Evolutionary conservation across 1,140 invertebrate species (phyloP), one percentile per base, ranked within the genome.

Genomic region (Rhyzopertha dominica): DNA sequence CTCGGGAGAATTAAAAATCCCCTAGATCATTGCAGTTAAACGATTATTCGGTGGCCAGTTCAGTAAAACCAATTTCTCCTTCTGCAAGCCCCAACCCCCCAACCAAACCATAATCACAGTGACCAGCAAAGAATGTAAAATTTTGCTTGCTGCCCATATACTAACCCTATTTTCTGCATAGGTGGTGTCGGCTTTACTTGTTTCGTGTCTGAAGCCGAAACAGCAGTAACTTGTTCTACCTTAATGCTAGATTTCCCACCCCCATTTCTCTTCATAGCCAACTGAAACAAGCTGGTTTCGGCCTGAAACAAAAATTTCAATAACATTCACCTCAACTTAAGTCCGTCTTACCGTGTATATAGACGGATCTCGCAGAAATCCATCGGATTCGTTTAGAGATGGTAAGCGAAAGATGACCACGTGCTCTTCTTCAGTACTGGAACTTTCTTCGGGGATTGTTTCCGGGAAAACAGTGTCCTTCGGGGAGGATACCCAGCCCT

Each of bases 381-480:
- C 67, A 13, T 80, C 83, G 3, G 78, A 77, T 54, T 82, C 82
- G 48, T 78, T 78, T 31, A 85, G 69, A 1, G 83, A 83, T 12
- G 84, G 83, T 26, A 87, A 65, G 2, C 83, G 74, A 56, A 87
- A 87, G 61, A 87, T 87, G 19, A 88, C 88, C 56, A 92, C 87
- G 63, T 91, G 87, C 67, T 93, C 89, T 62, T 92, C 90, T 68
- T 91, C 88, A 30, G 86, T 85, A 54, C 88, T 90, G 3, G 88
- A 91, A 61, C 85, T 90, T 66, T 93, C 90, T 70, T 93, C 89
- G 0, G 89, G 88, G 53, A 92, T 92, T 1, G 88, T 92, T 75
- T 93, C 89, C 1, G 88, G 88, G 65, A 91, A 91, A 29, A 82
- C 81, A 3, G 83, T 87, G 47, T 90, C 87, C 63, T 89, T 90